Percentiles rank a stretch among this genome's conserved stretches.
Conservation (phyloP, 2,797 vertebrate species). For the Ficedula albicollis region DNA sequence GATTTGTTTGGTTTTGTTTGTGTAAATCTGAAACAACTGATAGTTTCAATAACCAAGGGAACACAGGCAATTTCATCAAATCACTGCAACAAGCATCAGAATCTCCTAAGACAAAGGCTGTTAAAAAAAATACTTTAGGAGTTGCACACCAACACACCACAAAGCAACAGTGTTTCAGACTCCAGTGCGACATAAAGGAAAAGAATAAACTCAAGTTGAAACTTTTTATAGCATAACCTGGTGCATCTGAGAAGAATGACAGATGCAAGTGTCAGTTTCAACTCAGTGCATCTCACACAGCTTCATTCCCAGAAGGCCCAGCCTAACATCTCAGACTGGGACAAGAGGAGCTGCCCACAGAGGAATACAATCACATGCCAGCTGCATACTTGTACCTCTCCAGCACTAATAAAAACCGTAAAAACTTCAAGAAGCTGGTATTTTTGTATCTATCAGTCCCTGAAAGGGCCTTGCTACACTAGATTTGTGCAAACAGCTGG, state of each 20-base stretch:
- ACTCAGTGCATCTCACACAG: accelerated
- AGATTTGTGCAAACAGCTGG: not conserved
- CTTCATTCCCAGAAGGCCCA: not conserved
- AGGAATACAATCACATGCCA: accelerated
- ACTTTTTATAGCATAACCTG: accelerated
- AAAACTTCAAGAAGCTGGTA: not conserved
- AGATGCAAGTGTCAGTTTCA: accelerated
- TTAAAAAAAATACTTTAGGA: not conserved
- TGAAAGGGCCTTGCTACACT: not conserved
- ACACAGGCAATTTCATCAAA: not conserved
- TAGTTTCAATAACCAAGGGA: not conserved
- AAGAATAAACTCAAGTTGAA: not conserved
- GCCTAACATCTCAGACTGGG: accelerated
- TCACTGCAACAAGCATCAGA: not conserved
- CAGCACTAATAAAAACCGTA: not conserved
- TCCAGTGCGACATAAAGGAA: accelerated
- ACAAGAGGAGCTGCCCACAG: not conserved
- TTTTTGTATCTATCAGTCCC: not conserved
- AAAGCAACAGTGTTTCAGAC: accelerated
- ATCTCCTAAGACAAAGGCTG: accelerated
- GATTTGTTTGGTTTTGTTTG: not conserved
- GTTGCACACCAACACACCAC: not conserved
- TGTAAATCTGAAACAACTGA: not conserved
- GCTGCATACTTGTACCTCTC: too few species aligned
- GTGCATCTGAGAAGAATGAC: accelerated